A percentile compares a stretch with the other conserved stretches of the same genome.
These are phyloP conservation scores for Chydorus sphaericus DNA, from an alignment of 2,888 invertebrate genomes.

Conservation along the genomic window DNA sequence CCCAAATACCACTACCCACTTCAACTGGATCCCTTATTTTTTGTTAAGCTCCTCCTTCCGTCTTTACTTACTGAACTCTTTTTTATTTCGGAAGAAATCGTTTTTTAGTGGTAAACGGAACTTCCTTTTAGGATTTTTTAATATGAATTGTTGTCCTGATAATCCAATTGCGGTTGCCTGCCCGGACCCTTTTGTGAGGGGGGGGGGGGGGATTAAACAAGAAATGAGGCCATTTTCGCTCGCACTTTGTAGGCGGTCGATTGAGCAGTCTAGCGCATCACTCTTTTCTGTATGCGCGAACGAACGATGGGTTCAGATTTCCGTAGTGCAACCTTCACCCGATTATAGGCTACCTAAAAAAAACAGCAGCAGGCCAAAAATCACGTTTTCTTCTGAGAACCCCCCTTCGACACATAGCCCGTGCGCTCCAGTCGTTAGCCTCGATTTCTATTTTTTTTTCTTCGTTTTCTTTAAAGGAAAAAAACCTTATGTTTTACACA, in stretches of 20 bases:
- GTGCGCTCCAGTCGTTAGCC: background rate
- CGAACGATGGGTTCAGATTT: background rate
- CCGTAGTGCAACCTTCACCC: conserved; percentile 4
- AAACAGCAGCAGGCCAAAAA: too few relatives aligned
- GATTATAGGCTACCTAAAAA: background rate
- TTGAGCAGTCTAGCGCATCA: background rate
- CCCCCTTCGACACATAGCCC: too few relatives aligned
- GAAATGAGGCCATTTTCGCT: background rate
- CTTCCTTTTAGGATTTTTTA: too few relatives aligned
- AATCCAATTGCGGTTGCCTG: conserved; percentile 3
- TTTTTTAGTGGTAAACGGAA: too few relatives aligned
- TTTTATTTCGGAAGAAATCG: too few relatives aligned
- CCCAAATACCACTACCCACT: too few relatives aligned
- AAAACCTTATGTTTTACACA: background rate
- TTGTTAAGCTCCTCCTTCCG: too few relatives aligned
- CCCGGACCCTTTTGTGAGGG: background rate
- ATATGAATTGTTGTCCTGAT: background rate
- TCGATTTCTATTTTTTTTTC: background rate
- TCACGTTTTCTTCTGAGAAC: conserved; percentile 2
- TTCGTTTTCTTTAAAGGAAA: background rate
- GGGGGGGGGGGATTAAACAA: background rate
- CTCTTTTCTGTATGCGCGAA: background rate
- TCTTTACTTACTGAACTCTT: too few relatives aligned
- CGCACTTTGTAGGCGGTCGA: background rate
- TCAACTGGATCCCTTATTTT: too few relatives aligned